Conservation (phyloP, 2,113 vertebrate genomes). For the Benitochromis conjunctus region DNA sequence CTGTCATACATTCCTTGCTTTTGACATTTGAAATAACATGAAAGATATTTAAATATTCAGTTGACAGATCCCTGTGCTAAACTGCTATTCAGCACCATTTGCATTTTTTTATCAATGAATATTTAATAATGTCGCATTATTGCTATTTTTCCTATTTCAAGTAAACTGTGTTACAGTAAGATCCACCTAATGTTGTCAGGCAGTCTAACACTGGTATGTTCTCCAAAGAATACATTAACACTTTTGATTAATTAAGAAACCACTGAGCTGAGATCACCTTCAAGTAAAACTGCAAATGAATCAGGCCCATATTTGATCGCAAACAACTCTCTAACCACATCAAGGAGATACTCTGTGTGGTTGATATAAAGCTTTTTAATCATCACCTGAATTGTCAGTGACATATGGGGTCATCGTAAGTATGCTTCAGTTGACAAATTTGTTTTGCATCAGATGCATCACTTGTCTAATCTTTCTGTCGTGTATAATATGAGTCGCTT, state of each 20-base stretch:
- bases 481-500: constrained; percentile 30
- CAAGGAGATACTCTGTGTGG: constrained; percentile 20
- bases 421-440: not conserved
- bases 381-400: not conserved
- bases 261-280: constrained; percentile 3
- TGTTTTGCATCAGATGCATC: not conserved
- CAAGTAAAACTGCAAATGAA: constrained; percentile 21
- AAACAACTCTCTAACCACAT: not conserved
- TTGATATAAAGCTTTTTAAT: constrained; percentile 6
- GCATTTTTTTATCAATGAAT: not conserved
- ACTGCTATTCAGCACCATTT: not conserved
- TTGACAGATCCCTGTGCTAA: not conserved
- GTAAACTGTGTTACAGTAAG: not conserved
- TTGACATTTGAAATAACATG: not conserved
- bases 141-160: not conserved
- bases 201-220: not conserved
- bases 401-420: not conserved
- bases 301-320: constrained; percentile 4
- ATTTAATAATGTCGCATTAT: not conserved
- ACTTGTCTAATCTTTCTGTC: not conserved
- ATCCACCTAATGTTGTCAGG: not conserved
- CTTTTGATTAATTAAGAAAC: constrained; percentile 1
- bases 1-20: not conserved
- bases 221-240: constrained; percentile 16
- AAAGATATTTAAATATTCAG: not conserved